Evolutionary conservation across 2,888 invertebrate genomes (phyloP).

Genomic region (Epinotia ramella): DNA sequence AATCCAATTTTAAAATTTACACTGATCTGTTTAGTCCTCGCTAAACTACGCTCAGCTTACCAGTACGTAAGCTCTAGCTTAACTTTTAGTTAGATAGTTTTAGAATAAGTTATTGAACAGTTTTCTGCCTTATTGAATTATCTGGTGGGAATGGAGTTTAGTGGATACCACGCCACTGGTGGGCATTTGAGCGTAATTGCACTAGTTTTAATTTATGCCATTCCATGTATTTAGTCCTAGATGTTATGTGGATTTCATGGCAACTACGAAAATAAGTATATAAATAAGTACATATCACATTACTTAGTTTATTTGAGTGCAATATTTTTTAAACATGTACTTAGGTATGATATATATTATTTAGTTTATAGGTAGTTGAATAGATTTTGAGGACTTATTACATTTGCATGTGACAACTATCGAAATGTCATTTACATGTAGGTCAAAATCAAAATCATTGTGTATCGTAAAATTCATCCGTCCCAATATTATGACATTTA

Average conservation of each 20-base stretch:
- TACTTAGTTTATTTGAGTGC: background rate
- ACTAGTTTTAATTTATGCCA: slow-evolving; percentile 1
- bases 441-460: background rate
- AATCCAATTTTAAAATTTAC: no score
- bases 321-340: slow-evolving; percentile 2
- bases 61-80: background rate
- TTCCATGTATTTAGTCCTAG: slow-evolving; percentile 8
- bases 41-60: no score
- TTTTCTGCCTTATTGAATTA: background rate
- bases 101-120: background rate
- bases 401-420: background rate
- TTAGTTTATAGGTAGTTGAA: background rate
- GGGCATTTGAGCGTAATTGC: slow-evolving; percentile 1
- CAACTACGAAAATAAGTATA: background rate
- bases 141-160: background rate
- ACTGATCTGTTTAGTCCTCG: no score
- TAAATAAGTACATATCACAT: background rate
- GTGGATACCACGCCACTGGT: background rate
- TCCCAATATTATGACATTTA: slow-evolving; percentile 7
- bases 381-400: background rate
- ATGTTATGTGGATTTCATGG: slow-evolving; percentile 3
- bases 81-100: background rate
- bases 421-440: background rate
- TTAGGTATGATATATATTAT: background rate
- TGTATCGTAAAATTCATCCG: slow-evolving; percentile 8